Evolutionary conservation across 2,113 vertebrate species (phyloP), one percentile per base, ranked within the genome.

Genomic region (Penelope pileata): DNA sequence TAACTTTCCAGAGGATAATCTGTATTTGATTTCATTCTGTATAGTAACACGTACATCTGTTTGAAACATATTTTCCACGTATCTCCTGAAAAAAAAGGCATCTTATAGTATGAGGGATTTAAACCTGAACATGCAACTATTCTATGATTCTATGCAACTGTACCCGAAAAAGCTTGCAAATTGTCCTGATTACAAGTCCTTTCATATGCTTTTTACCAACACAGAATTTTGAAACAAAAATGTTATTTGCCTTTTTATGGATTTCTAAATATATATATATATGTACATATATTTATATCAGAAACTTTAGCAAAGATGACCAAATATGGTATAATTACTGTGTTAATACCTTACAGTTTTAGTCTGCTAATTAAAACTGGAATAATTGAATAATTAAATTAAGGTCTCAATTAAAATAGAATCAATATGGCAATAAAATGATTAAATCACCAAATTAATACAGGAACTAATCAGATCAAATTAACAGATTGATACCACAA

Each of bases 321-420:
- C 47, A 75, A 54, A 68, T 81, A 86, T 26, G 5, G 1, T 2
- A 38, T 12, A 86, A 48, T 53, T 79, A 75, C 30, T 45, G 40
- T 75, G 30, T 21, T 75, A 83, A 68, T 78, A 75, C 7, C 30
- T 26, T 60, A 60, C 30, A 75, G 4, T 84, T 81, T 64, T 58
- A 79, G 29, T 72, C 88, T 81, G 21, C 21, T 86, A 87, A 94
- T 91, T 86, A 81, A 90, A 86, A 36, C 6, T 68, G 70, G 43
- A 88, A 78, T 75, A 84, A 92, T 72, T 22, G 4, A 88, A 78
- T 73, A 93, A 88, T 92, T 92, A 86, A 81, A 92, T 94, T 94
- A 75, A 79, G 6, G 8, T 75, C 21, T 92, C 53, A 68, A 72
- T 43, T 68, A 78, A 84, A 91, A 84, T 48, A 45, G 16, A 93